Base-by-base conservation (phyloP, 2,797 vertebrate species). In the Acipenser ruthenus region DNA sequence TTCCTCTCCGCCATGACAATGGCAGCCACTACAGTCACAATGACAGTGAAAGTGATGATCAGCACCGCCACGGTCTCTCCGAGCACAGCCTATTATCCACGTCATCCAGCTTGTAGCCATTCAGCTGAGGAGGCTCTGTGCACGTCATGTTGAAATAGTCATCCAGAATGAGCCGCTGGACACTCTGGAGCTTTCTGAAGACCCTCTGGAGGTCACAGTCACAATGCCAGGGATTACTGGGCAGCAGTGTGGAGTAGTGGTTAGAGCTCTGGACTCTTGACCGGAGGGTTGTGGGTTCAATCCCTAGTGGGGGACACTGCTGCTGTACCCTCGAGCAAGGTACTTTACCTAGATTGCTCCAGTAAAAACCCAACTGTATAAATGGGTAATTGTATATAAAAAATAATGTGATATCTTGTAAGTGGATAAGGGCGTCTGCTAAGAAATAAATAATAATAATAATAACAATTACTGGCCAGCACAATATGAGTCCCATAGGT, bases 171-270 rank as follows among this genome's bases (percentile, higher is more conserved):
- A 82, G 72, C 62, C 70, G 70, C 12, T 71, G 67, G 18, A 79
- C 72, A 7, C 64, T 70, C 49, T 69, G 74, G 9, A 82, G 53
- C 52, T 82, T 82, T 48, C 76, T 71, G 66, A 82, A 82, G 15
- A 79, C 78, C 55, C 79, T 71, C 66, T 82, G 80, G 52, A 78
- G 70, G 64, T 81, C 79, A 62, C 80, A 82, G 62, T 82, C 79
- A 55, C 80, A 82, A 10, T 75, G 69, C 79, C 80, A 82, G 0
- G 74, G 73, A 15, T 81, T 82, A 50, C 70, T n/a, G n/a, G n/a
- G n/a, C n/a, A n/a, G n/a, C n/a, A n/a, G n/a, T n/a, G n/a, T n/a
- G n/a, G n/a, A n/a, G n/a, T n/a, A n/a, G n/a, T n/a, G n/a, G n/a
- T n/a, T n/a, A n/a, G n/a, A n/a, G n/a, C n/a, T n/a, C n/a, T n/a